phyloP scores from a whole-genome alignment of 2,113 vertebrate genomes.

The Serinus canaria region DNA sequence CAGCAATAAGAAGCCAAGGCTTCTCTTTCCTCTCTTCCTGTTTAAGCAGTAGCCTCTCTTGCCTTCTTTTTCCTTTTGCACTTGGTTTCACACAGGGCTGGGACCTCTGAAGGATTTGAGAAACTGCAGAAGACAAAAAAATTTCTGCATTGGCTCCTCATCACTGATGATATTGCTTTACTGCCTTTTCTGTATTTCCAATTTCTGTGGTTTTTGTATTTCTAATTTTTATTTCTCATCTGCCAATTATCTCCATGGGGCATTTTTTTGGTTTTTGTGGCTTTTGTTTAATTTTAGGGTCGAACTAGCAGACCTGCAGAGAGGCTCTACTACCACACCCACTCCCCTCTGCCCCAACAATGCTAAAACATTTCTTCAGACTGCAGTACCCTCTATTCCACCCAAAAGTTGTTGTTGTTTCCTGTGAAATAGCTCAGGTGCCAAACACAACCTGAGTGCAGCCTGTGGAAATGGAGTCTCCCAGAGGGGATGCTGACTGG shows the following conservation, averaged over 20 bases:
- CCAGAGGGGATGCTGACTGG: constrained; percentile 1
- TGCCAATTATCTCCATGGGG: not conserved
- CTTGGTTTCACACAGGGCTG: not conserved
- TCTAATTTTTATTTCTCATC: not conserved
- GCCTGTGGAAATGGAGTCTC: constrained; percentile 21
- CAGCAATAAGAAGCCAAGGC: not conserved
- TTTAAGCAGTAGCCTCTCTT: not conserved
- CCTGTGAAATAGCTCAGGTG: constrained; percentile 38
- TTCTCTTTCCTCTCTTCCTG: not conserved
- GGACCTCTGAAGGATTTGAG: not conserved
- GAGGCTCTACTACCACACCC: not conserved
- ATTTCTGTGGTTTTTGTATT: not conserved
- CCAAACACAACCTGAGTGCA: constrained; percentile 35
- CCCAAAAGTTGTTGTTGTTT: constrained; percentile 32
- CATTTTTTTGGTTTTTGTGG: too few species aligned
- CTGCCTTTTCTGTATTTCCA: not conserved
- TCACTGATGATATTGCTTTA: not conserved
- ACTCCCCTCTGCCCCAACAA: not conserved
- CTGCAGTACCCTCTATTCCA: not conserved
- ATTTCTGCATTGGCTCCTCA: not conserved
- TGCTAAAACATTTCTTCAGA: not conserved
- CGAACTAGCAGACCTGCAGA: not conserved
- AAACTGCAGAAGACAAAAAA: not conserved
- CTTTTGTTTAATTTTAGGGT: not conserved
- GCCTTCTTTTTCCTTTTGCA: not conserved